Base-by-base conservation (phyloP, 2,113 vertebrate species). In the Amblyornis subalaris region DNA sequence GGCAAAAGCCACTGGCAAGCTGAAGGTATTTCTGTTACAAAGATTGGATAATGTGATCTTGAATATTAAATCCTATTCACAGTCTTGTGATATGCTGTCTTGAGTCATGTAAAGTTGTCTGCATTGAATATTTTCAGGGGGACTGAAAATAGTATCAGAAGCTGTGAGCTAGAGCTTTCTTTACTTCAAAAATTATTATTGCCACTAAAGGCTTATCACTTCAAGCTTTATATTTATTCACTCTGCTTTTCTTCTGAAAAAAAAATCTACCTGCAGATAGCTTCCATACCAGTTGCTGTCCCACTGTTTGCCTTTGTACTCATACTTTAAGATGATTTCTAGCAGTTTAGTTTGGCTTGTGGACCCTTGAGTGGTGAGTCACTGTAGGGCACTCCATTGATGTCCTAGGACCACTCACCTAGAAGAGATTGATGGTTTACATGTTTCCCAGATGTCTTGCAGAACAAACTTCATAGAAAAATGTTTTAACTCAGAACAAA, bases 1-100 rank as follows among this genome's bases (percentile, higher is more conserved):
- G 99, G 96, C 82, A 90, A 99, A 99, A 96, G 99, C 99, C 36
- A 98, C 99, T 4, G 96, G 98, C 55, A 99, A 99, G 95, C 98
- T 99, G 60, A 99, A 99, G 98, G 99, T 99, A 98, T 67, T 85
- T 36, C 40, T 84, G 7, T 62, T 50, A 17, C 20, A 57, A 18
- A 35, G 22, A 57, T 53, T 78, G 74, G 55, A 50, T 24, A 78
- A 45, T 19, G 29, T 89, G 50, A 74, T 58, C 44, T 76, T 51
- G 45, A 75, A 7, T 54, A 19, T 44, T 76, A 79, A 44, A 14
- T 69, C 12, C 21, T 20, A 9, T 8, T 81, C 42, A 38, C 12
- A 16, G 13, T 83, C 54, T 88, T 9, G 8, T 69, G 48, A 65
- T 26, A 10, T 3, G 3, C 35, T 84, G 12, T 85, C 22, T 89